Conservation (phyloP, 2,113 vertebrate species). For the Rhabdomys dilectus region DNA sequence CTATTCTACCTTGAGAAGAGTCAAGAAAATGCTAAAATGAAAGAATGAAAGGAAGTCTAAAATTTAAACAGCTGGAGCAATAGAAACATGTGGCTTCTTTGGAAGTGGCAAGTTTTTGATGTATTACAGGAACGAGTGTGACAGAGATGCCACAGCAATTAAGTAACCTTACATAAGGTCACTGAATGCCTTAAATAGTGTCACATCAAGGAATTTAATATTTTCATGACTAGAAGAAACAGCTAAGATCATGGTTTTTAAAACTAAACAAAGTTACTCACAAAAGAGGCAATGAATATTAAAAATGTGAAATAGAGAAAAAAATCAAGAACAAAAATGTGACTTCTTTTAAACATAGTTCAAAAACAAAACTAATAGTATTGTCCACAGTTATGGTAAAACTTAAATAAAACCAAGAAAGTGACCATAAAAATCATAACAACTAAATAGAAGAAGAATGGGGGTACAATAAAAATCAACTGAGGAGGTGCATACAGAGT, state of each 20-base stretch:
- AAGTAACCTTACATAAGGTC: not conserved
- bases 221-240: not conserved
- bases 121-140: not conserved
- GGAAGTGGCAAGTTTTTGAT: not conserved
- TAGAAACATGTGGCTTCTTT: not conserved
- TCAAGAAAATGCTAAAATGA: not conserved
- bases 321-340: slow-evolving; percentile 26
- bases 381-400: not conserved
- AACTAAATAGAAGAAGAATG: not conserved
- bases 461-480: not conserved
- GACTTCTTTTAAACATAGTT: not conserved
- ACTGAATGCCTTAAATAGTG: not conserved
- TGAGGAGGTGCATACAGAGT: not conserved
- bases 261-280: not conserved
- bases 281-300: not conserved
- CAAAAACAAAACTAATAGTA: slow-evolving; percentile 44
- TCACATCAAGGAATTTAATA: not conserved
- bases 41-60: not conserved
- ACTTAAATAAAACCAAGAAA: not conserved
- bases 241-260: slow-evolving; percentile 1
- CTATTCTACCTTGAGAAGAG: not conserved
- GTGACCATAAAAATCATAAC: not conserved
- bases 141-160: not conserved
- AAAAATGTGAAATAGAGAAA: not conserved
- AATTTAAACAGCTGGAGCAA: not conserved